Evolutionary conservation across 1,140 invertebrate species (phyloP), one percentile per base, ranked within the genome.

Genomic region (Leguminivora glycinivorella): DNA sequence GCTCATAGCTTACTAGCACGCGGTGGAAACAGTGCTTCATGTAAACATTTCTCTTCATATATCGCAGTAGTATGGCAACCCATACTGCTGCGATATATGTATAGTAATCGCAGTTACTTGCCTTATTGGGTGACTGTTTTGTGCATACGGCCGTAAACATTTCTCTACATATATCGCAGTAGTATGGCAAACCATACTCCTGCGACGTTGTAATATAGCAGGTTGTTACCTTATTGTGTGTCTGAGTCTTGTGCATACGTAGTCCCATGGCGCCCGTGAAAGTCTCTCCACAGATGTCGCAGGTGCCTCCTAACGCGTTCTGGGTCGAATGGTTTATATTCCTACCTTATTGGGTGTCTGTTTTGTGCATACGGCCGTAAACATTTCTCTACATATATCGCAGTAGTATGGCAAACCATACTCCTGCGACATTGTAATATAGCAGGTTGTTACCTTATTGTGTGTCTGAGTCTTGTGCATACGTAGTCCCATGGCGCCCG

Each of bases 401-500:
- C 38, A 40, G 38, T 9, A 12, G 38, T 40, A 40, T 40, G 38
- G 38, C 1, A 0, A 14, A 40, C 38, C 47, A 52, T 52, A 22
- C 47, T 1, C 19, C 47, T 17, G 47, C 47, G 47, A 17, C n/a
- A 52, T n/a, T 6, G 14, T 52, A 52, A 52, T 4, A 2, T 14
- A n/a, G 1, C 4, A 5, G 6, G 1, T 4, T 2, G 22, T 60
- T n/a, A 31, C 58, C 58, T 63, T 63, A 19, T 63, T 63, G 5
- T 63, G 58, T 12, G 58, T 63, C 58, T 63, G 58, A n/a, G 58
- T 63, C 58, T 29, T 63, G 26, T 63, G 58, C 58, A 63, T 63
- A n/a, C 58, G 58, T 2, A 63, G n/a, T 0, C 58, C 58, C 58
- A 63, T 63, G 6, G 58, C 58, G 4, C 58, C 58, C 6, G 58